These are phyloP conservation scores for Erinaceus europaeus DNA, from an alignment of 2,113 vertebrate genomes.

Conservation along the genomic window DNA sequence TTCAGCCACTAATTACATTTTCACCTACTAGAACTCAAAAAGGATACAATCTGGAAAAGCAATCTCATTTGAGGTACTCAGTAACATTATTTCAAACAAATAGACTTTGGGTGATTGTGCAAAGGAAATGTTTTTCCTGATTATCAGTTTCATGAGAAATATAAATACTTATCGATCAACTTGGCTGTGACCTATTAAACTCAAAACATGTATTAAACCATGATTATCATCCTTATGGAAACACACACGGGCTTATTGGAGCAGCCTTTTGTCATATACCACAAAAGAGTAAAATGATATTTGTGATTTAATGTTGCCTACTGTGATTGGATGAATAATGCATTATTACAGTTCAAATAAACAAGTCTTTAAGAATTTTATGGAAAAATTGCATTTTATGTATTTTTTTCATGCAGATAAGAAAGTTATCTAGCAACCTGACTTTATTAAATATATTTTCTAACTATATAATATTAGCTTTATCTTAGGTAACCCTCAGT, in stretches of 20 bases:
- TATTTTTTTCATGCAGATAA: not conserved
- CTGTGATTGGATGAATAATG: not conserved
- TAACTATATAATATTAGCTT: not conserved
- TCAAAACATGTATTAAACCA: not conserved
- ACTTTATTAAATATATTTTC: not conserved
- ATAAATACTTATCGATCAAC: not conserved
- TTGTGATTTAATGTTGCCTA: not conserved
- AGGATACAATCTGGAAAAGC: slow-evolving; percentile 43
- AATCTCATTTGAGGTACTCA: not conserved
- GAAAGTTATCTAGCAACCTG: not conserved
- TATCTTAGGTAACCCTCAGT: not conserved
- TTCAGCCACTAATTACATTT: slow-evolving; percentile 58
- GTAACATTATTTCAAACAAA: not conserved
- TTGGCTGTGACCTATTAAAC: not conserved
- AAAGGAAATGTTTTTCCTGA: not conserved
- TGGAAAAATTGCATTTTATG: not conserved
- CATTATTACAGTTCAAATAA: not conserved
- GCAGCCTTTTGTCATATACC: not conserved
- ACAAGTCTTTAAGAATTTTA: slow-evolving; percentile 5
- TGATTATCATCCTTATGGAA: not conserved
- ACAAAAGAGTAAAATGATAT: not conserved
- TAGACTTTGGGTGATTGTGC: not conserved
- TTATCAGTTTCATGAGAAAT: not conserved
- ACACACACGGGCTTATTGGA: not conserved
- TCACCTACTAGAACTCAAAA: not conserved